Evolutionary conservation across 2,797 vertebrate species (phyloP).

Genomic region (Xyrichtys novacula): DNA sequence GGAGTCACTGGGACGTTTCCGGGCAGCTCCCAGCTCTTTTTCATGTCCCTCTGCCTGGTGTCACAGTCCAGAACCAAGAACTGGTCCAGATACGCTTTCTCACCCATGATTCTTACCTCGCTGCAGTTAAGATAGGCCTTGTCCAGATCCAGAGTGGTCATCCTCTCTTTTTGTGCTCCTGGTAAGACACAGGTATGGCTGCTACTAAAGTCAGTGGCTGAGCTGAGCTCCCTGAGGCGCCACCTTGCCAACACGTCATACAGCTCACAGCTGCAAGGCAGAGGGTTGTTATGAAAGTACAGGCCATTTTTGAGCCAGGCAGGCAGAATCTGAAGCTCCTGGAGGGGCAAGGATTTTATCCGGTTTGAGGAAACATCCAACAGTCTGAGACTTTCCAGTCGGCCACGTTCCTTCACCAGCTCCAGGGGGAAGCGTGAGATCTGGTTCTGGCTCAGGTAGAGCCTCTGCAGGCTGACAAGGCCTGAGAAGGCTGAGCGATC

Average conservation of each 20-base stretch:
- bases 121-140: slow-evolving; percentile 78
- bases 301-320: slow-evolving; percentile 93
- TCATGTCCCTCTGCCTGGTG: slow-evolving; percentile 85
- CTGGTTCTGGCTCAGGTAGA: slow-evolving; percentile 95
- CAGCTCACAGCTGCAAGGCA: slow-evolving; percentile 90
- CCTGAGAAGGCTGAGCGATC: slow-evolving; percentile 91
- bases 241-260: slow-evolving; percentile 90
- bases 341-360: slow-evolving; percentile 86
- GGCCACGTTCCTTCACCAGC: slow-evolving; percentile 89
- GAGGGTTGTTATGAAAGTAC: slow-evolving; percentile 92
- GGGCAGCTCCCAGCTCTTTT: slow-evolving; percentile 90
- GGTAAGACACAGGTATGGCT: slow-evolving; percentile 85
- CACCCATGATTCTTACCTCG: slow-evolving; percentile 77
- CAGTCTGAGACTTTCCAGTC: slow-evolving; percentile 85
- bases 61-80: slow-evolving; percentile 89
- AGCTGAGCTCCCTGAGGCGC: slow-evolving; percentile 87
- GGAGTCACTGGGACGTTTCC: slow-evolving; percentile 80
- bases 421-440: slow-evolving; percentile 94
- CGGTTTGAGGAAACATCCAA: slow-evolving; percentile 93
- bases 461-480: slow-evolving; percentile 87
- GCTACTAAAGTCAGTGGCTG: slow-evolving; percentile 88
- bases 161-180: slow-evolving; percentile 63
- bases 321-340: slow-evolving; percentile 88
- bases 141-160: slow-evolving; percentile 79
- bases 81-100: slow-evolving; percentile 89